Conservation (phyloP, 2,113 vertebrate genomes). For the Arvicanthis niloticus region DNA sequence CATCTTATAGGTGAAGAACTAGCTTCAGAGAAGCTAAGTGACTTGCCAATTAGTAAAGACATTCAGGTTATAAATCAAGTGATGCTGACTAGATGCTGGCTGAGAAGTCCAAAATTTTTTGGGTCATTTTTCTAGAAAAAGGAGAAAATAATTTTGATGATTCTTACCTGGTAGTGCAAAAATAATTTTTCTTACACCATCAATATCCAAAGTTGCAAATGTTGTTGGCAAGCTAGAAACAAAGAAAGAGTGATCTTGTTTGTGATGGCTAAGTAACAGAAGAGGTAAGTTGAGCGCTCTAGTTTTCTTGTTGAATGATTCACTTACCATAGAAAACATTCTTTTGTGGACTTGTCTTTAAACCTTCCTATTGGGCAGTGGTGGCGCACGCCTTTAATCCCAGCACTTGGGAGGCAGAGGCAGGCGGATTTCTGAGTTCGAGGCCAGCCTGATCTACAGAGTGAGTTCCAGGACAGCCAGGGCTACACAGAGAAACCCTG, state of each 20-base stretch:
- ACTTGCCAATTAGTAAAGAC: constrained; percentile 1
- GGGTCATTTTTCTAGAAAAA: constrained; percentile 62
- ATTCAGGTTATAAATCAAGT: constrained; percentile 36
- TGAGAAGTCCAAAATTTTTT: constrained; percentile 25
- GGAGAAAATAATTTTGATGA: constrained; percentile 58
- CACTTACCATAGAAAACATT: neutral
- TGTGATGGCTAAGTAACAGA: constrained; percentile 40
- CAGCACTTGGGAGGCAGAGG: too few species aligned
- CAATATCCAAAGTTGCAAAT: constrained; percentile 99
- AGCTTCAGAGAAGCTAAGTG: constrained; percentile 14
- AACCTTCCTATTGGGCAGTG: neutral
- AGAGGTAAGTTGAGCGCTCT: neutral
- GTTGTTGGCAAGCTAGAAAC: constrained; percentile 96
- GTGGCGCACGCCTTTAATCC: too few species aligned
- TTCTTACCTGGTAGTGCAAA: constrained; percentile 99
- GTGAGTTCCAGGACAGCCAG: too few species aligned
- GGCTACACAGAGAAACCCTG: too few species aligned
- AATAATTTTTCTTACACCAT: constrained; percentile 99
- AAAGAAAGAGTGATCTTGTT: constrained; percentile 69
- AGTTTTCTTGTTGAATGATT: neutral
- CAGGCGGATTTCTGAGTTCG: too few species aligned
- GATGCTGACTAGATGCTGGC: neutral
- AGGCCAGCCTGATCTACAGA: too few species aligned
- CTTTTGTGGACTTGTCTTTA: constrained; percentile 39
- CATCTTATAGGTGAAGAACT: constrained; percentile 49